Conservation (phyloP, 2,888 invertebrate species). For the Patella ulyssiponensis region DNA sequence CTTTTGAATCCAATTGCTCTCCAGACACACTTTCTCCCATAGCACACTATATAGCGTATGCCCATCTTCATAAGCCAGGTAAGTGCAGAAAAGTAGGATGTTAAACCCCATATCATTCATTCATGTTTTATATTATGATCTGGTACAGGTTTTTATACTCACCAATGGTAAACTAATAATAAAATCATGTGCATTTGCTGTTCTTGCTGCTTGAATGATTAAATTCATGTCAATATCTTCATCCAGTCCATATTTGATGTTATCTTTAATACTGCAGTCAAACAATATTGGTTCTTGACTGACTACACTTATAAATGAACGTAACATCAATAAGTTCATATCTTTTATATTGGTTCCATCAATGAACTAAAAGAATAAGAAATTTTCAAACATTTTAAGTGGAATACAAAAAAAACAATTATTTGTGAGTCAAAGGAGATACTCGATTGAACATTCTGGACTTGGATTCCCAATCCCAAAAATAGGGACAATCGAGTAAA, state of each 20-base stretch:
- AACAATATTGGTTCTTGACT: slow-evolving; percentile 92
- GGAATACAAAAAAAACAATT: no score
- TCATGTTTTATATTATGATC: no score
- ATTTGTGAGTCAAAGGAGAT: no score
- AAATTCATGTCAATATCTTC: slow-evolving; percentile 43
- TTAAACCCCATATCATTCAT: no score
- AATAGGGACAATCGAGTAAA: no score
- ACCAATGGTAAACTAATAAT: slow-evolving; percentile 62
- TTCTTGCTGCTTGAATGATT: slow-evolving; percentile 61
- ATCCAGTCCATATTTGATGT: slow-evolving; percentile 86
- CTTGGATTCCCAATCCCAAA: no score
- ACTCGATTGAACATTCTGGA: no score
- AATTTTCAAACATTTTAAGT: neutral
- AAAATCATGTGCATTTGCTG: slow-evolving; percentile 69
- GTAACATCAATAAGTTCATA: slow-evolving; percentile 78
- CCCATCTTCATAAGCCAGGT: no score
- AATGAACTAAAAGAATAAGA: slow-evolving; percentile 44
- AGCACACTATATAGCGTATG: no score
- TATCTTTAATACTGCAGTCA: slow-evolving; percentile 87
- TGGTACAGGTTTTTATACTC: slow-evolving; percentile 8
- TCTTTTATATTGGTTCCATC: slow-evolving; percentile 77
- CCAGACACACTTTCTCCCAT: no score
- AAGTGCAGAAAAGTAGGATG: no score
- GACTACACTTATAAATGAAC: slow-evolving; percentile 87
- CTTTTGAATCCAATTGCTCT: no score